Evolutionary conservation across 64 coral and sea anemone genomes (phyloP).

Genomic region (Astreopora myriophthalma): DNA sequence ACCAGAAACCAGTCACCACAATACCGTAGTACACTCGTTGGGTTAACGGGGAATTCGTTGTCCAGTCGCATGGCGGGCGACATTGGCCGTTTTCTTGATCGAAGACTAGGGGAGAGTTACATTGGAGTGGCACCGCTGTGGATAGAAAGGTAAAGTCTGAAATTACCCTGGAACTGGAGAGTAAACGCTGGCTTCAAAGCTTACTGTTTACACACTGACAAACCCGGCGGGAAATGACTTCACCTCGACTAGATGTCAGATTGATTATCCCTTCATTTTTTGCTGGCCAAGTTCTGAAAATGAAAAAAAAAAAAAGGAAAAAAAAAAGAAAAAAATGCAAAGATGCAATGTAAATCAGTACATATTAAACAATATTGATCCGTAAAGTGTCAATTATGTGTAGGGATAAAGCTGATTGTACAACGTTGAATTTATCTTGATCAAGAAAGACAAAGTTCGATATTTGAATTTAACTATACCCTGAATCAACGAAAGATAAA

Average conservation of each 20-base stretch:
- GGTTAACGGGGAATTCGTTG: conserved; percentile 33
- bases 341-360: too few relatives aligned
- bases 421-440: too few relatives aligned
- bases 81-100: conserved; percentile 56
- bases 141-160: background rate
- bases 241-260: background rate
- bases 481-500: too few relatives aligned
- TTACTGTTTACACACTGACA: background rate
- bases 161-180: background rate
- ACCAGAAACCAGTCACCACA: conserved; percentile 72
- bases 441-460: too few relatives aligned
- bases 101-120: conserved; percentile 74
- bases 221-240: background rate
- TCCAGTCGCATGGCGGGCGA: conserved; percentile 78
- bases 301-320: too few relatives aligned
- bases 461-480: too few relatives aligned
- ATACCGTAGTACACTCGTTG: conserved; percentile 53
- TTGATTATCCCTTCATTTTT: background rate
- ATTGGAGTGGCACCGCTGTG: conserved; percentile 4
- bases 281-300: too few relatives aligned
- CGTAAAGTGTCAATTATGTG: too few relatives aligned
- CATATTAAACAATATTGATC: too few relatives aligned
- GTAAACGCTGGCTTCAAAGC: background rate
- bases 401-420: too few relatives aligned
- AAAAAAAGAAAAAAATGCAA: too few relatives aligned